Conservation (phyloP, 2,797 vertebrate species). For the Octomys mimax region DNA sequence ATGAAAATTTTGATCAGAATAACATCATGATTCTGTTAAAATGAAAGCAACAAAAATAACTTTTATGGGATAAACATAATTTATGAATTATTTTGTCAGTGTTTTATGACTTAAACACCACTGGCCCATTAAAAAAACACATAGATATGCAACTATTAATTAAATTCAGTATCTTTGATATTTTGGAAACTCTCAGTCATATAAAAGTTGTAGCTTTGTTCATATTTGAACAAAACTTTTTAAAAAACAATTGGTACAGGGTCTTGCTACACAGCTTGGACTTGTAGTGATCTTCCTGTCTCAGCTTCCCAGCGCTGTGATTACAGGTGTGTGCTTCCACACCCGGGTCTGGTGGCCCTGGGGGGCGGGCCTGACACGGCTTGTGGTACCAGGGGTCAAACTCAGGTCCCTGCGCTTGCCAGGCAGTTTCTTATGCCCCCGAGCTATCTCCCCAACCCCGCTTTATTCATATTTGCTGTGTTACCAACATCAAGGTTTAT, state of each 20-base stretch:
- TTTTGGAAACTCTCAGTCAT: not conserved
- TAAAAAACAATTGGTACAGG: no score
- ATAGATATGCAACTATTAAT: not conserved
- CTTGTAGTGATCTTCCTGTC: no score
- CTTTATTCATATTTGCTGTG: not conserved
- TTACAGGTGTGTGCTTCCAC: no score
- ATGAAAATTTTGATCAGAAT: not conserved
- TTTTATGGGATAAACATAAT: not conserved
- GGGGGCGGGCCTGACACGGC: no score
- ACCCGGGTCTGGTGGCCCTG: no score
- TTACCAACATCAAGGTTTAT: not conserved
- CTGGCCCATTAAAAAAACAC: not conserved
- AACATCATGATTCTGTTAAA: not conserved
- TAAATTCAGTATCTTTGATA: not conserved
- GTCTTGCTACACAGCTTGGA: no score
- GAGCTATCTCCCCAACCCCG: no score
- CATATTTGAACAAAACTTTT: not conserved
- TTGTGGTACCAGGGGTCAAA: no score
- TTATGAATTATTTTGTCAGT: not conserved
- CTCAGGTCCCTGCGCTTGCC: no score
- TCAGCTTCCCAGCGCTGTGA: no score
- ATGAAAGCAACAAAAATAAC: conserved; percentile 7
- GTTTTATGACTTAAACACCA: not conserved
- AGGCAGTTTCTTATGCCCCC: no score
- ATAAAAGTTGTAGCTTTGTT: conserved; percentile 12